Conservation (phyloP, 1,140 invertebrate genomes). For the Zaprionus vittiger region DNA sequence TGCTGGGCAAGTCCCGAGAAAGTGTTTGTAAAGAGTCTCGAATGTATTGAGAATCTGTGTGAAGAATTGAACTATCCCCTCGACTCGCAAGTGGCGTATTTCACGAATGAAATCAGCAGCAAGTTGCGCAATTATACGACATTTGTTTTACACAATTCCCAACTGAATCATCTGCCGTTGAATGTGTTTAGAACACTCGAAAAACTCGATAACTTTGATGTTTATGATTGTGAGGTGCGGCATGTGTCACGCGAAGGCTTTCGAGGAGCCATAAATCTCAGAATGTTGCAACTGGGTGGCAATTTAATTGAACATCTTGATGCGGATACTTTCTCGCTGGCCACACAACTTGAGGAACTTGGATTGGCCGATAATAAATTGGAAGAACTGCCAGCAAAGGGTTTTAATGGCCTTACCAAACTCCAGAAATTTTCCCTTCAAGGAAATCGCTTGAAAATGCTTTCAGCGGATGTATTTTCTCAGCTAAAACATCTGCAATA, state of each 20-base stretch:
- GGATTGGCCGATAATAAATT: conserved; percentile 55
- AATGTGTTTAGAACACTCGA: conserved; percentile 53
- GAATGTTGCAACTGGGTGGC: conserved; percentile 47
- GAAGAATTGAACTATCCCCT: conserved; percentile 31
- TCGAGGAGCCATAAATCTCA: conserved; percentile 34
- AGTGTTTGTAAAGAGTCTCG: conserved; percentile 34
- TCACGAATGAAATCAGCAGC: conserved; percentile 16
- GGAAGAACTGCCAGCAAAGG: conserved; percentile 26
- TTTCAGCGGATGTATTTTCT: conserved; percentile 27
- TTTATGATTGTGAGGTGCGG: conserved; percentile 46
- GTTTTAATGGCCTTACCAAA: conserved; percentile 36
- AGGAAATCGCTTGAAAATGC: conserved; percentile 37
- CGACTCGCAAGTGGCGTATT: conserved; percentile 48
- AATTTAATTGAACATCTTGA: conserved; percentile 39
- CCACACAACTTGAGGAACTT: conserved; percentile 53
- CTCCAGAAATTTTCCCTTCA: conserved; percentile 41
- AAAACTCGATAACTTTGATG: conserved; percentile 45
- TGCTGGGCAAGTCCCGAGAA: conserved; percentile 13
- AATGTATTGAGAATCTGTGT: conserved; percentile 57
- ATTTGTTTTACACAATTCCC: conserved; percentile 53
- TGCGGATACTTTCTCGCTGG: conserved; percentile 37
- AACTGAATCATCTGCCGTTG: conserved; percentile 47
- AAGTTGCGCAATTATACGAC: conserved; percentile 27
- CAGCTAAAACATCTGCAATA: conserved; percentile 25
- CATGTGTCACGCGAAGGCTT: conserved; percentile 48